Base-by-base conservation (phyloP, 2,888 invertebrate species). In the Stictocephala bisonia region DNA sequence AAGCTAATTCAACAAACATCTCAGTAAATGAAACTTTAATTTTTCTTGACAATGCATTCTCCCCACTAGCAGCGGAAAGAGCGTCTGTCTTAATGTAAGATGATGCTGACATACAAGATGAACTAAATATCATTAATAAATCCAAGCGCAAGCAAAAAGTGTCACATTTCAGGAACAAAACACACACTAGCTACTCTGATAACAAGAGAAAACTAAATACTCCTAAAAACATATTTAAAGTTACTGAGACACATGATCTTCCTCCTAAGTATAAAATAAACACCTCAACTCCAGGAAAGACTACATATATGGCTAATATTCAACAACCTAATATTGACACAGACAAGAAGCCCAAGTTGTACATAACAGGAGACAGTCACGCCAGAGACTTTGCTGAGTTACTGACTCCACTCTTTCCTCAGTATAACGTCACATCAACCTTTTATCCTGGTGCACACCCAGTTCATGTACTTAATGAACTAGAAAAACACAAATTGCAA, bases 381-480 rank as follows among this genome's bases (percentile, higher is more conserved):
- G 50, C 50, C 11, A 50, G 50, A 50, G 50, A 50, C 50, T 3
- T 50, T 50, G 50, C 50, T 18, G 20, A 50, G 2, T 18, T 50
- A 18, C 18, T 50, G 50, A 50, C 18, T 3, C 50, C 50, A 50
- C 50, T 18, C 11, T 18, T 50, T 50, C 20, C 50, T 50, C 18
- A 50, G 2, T 50, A 18, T 2, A 50, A 50, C 22, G 50, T 50
- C 11, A 50, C 18, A 18, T 50, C 50, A 4, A 7, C 50, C 3
- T 7, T 3, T 11, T 50, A 50, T 11, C 50, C 50, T 18, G 50
- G 50, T 4, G 50, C 50, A 18, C 50, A 4, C 15, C 20, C 22
- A 50, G 3, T 50, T 18, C 22, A 50, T 15, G 11, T 50, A 4
- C 20, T 50, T 4, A 9, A 15, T 50, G 50, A 50, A 50, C 11